These are phyloP conservation scores for Antedon mediterranea DNA, from an alignment of 53 echinoderm and acorn worm genomes.

Conservation along the genomic window DNA sequence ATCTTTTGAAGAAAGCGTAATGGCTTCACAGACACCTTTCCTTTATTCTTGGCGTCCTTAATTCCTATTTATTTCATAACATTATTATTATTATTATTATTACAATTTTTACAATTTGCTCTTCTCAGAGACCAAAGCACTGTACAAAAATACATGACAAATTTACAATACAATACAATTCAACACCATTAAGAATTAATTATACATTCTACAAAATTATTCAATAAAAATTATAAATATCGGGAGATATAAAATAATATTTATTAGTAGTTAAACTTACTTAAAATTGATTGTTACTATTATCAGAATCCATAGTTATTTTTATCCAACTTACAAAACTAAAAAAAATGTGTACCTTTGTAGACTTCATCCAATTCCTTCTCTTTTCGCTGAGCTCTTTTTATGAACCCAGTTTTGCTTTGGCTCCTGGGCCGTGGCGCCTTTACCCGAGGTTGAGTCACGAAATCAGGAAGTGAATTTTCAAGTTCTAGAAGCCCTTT, in stretches of 20 bases:
- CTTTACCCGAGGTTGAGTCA: conserved; percentile 75
- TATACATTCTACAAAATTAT: too few relatives aligned
- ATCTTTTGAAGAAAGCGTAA: conserved; percentile 91
- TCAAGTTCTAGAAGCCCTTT: conserved; percentile 81
- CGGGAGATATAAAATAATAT: too few relatives aligned
- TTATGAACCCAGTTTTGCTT: conserved; percentile 81
- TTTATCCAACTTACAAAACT: neutral
- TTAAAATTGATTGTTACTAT: too few relatives aligned
- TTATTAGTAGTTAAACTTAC: too few relatives aligned
- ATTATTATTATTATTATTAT: too few relatives aligned
- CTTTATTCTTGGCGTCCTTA: conserved; percentile 64
- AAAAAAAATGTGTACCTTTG: conserved; percentile 59
- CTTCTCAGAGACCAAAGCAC: too few relatives aligned
- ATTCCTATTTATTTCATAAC: conserved; percentile 59
- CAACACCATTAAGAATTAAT: too few relatives aligned
- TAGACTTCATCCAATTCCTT: conserved; percentile 89
- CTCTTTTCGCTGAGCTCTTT: conserved; percentile 67
- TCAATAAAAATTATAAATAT: too few relatives aligned
- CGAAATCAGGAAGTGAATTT: conserved; percentile 85
- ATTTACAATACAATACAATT: too few relatives aligned
- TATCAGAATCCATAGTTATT: too few relatives aligned
- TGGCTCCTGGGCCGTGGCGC: conserved; percentile 83
- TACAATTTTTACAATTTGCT: too few relatives aligned
- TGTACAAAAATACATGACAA: too few relatives aligned
- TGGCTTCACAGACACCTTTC: conserved; percentile 64